Evolutionary conservation across 2,888 invertebrate genomes (phyloP), one percentile per base, ranked within the genome.

Genomic region (Leptarthrus brevirostris): DNA sequence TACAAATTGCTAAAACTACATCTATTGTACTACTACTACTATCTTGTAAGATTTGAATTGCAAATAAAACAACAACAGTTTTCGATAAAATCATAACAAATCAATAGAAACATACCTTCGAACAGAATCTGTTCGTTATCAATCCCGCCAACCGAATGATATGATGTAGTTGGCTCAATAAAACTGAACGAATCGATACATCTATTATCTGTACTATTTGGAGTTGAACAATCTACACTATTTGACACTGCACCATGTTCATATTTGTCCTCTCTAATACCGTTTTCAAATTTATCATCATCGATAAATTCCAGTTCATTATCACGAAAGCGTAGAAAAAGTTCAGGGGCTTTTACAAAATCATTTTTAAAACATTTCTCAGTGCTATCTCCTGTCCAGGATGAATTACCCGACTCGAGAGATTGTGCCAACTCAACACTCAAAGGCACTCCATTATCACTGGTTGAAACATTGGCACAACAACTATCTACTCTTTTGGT

Each of bases 81-180:
- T 30, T 30, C 3, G 8, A 8, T 5, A 30, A 30, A 5, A 30
- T 30, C 30, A 3, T 30, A n/a, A n/a, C n/a, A 47, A 5, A 47
- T 5, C 12, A 52, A 52, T 14, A 18, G 20, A 8, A 53, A 66
- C 66, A 66, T 81, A 83, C 83, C 83, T 83, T 83, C 83, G 77
- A 82, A 80, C 5, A 83, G 79, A 74, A 83, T 78, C 76, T 83
- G 83, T 77, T 83, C 83, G 77, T 83, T 81, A 71, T 81, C 80
- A 64, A 74, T 74, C 61, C 74, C 75, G 20, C 49, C 36, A 22
- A 73, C 52, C 6, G 74, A 72, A 47, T 73, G 75, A 72, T 64
- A 72, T 12, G 73, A 73, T n/a, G 74, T 49, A 18, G 20, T 58
- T 34, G 75, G 64, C 52, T 74, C 73, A 47, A 72, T 64, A n/a